A percentile compares a stretch with the other conserved stretches of the same genome.
These are phyloP conservation scores for Babylonia areolata DNA, from an alignment of 1,140 invertebrate species.

Conservation along the genomic window DNA sequence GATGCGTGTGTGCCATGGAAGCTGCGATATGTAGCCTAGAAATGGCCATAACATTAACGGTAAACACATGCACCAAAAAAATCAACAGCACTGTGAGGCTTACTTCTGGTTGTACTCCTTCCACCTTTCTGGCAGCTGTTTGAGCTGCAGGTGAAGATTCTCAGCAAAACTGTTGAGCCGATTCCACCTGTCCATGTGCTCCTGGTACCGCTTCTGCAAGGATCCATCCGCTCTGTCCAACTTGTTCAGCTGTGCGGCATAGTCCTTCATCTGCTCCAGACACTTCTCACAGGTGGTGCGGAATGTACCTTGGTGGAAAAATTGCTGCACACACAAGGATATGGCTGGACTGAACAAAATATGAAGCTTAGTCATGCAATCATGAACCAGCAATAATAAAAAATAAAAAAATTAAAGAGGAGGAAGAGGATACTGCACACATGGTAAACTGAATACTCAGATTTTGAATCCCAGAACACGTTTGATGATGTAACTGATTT, in stretches of 20 bases:
- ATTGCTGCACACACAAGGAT: slow-evolving; percentile 65
- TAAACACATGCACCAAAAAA: no score
- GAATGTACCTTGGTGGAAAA: slow-evolving; percentile 82
- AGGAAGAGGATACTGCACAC: not conserved
- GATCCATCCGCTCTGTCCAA: slow-evolving; percentile 81
- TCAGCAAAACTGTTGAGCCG: slow-evolving; percentile 84
- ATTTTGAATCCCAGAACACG: no score
- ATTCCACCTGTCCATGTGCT: slow-evolving; percentile 86
- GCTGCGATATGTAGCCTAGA: no score
- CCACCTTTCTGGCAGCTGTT: slow-evolving; percentile 93
- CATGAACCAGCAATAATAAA: no score
- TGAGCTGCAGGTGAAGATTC: slow-evolving; percentile 84
- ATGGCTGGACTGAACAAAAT: no score
- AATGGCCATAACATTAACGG: no score
- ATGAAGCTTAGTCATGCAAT: no score
- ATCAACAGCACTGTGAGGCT: slow-evolving; percentile 44
- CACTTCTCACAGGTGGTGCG: slow-evolving; percentile 85
- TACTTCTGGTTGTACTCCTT: slow-evolving; percentile 87
- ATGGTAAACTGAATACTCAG: no score
- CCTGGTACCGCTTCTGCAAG: slow-evolving; percentile 67
- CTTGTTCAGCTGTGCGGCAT: slow-evolving; percentile 80
- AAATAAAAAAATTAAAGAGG: slow-evolving; percentile 12
- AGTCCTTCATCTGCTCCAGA: slow-evolving; percentile 85
- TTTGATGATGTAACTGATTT: no score
- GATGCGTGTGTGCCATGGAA: no score